Conservation (phyloP, 2,113 vertebrate species). For the Phylloscopus trochiloides region DNA sequence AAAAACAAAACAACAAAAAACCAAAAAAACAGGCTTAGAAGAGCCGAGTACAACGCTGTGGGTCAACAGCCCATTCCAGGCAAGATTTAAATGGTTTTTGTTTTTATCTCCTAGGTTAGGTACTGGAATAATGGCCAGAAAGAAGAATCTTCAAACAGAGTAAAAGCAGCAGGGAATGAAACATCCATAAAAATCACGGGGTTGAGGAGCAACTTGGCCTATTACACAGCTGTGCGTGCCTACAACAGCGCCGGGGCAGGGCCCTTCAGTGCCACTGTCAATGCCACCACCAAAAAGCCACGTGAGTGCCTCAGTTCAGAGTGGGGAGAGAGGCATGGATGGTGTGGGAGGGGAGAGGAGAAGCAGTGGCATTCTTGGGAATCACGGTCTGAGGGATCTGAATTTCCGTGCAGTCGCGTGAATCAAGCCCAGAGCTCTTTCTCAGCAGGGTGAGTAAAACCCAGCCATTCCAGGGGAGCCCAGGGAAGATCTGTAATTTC, state of each 20-base stretch:
- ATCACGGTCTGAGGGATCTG: not conserved
- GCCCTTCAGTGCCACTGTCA: conserved; percentile 86
- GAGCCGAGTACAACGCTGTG: not conserved
- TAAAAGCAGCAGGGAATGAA: conserved; percentile 84
- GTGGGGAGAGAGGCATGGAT: not conserved
- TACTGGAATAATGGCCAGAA: conserved; percentile 91
- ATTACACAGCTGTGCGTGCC: conserved; percentile 87
- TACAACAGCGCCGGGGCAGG: conserved; percentile 91
- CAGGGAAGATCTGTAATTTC: not conserved
- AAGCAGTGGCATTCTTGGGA: not conserved
- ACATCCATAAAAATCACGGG: conserved; percentile 83
- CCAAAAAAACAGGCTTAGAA: not conserved
- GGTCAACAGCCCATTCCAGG: not conserved
- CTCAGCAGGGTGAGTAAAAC: not conserved
- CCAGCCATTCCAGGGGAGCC: rapidly evolving
- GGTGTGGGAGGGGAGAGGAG: not conserved
- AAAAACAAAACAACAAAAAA: not conserved
- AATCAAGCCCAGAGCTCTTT: not conserved
- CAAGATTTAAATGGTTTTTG: not conserved
- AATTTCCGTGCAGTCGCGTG: rapidly evolving
- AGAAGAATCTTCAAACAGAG: conserved; percentile 84
- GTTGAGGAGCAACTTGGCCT: conserved; percentile 83
- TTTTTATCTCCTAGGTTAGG: conserved; percentile 76
- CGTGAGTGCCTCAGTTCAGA: conserved; percentile 74
- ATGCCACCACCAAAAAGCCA: conserved; percentile 91